Evolutionary conservation across 1,140 invertebrate genomes (phyloP), one percentile per base, ranked within the genome.

Genomic region (Helicoverpa zea): DNA sequence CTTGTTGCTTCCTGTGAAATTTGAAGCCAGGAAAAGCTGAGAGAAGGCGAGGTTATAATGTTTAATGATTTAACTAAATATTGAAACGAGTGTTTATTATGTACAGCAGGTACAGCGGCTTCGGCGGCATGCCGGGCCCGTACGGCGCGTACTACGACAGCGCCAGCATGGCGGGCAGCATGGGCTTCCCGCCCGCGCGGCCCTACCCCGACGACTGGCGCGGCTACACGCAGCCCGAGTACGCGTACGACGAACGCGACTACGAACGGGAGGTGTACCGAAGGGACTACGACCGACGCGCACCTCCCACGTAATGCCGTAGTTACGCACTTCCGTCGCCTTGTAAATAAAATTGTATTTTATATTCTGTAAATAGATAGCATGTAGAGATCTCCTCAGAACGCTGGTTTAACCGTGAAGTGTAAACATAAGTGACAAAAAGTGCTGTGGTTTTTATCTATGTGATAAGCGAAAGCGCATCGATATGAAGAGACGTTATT

Each of bases 371-470:
- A 94, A 90, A 94, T 94, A 94, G 83, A 93, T 94, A 93, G 83
- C 78, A 70, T 78, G 49, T 91, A 92, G 90, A 83, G 85, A 90
- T 90, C 84, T 90, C 87, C 88, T 88, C 85, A 86, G 88, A 87
- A 93, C 86, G 83, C 88, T 87, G 88, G 87, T 89, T 79, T 88
- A 87, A 89, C 85, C 86, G 84, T 87, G 75, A 84, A 87, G 81
- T 88, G 85, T 93, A 91, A 91, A 91, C 92, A 90, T 93, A 94
- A 94, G 92, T 93, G 92, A 93, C 92, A 92, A 90, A 85, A 90
- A 92, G 92, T 94, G 94, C 92, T 94, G 92, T 93, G 92, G 89
- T 92, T 92, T 89, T 93, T 91, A 88, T 92, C 90, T 92, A 91
- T 91, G 91, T 94, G 92, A 93, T 95, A 94, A 94, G 90, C 87